Evolutionary conservation across 2,113 vertebrate species (phyloP).

Genomic region (Pipra filicauda): DNA sequence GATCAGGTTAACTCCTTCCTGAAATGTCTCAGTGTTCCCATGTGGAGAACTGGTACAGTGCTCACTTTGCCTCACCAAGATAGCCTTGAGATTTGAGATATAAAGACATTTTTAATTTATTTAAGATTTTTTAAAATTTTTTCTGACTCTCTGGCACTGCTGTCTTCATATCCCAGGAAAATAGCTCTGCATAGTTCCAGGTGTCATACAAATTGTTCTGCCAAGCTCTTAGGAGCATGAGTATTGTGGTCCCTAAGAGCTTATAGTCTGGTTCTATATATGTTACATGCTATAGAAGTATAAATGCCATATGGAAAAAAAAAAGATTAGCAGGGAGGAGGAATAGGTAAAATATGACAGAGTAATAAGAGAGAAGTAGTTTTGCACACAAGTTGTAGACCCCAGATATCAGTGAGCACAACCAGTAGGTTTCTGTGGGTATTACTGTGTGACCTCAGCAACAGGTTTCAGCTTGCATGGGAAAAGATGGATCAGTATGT

Average conservation of each 20-base stretch:
- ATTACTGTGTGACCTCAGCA: neutral
- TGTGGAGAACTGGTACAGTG: neutral
- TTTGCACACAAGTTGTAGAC: neutral
- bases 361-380: neutral
- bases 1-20: neutral
- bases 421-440: neutral
- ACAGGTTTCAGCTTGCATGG: neutral
- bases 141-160: neutral
- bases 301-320: neutral
- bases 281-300: neutral
- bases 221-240: neutral
- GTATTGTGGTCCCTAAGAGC: neutral
- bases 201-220: neutral
- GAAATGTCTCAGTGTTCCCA: neutral
- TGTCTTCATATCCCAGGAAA: neutral
- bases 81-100: neutral
- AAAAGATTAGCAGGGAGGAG: neutral
- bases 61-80: neutral
- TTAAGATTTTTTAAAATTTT: neutral
- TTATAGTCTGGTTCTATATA: neutral
- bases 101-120: neutral
- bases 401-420: neutral
- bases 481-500: neutral
- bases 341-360: neutral
- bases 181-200: neutral